phyloP scores from a whole-genome alignment of 2,113 vertebrate species.

The Sylvilagus bachmani region DNA sequence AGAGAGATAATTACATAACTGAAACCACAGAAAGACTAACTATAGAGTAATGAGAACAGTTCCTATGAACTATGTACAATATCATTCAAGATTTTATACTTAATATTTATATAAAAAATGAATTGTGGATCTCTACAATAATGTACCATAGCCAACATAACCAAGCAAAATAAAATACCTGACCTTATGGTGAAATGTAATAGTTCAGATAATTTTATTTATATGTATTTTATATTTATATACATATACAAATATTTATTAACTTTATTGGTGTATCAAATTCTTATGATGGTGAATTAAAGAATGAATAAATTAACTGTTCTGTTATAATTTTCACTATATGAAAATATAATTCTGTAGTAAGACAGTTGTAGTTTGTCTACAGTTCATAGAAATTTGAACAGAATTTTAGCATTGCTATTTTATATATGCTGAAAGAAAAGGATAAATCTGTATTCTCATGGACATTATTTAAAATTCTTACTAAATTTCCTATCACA shows the following conservation, averaged over 20 bases:
- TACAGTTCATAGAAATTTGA: neutral
- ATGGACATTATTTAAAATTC: neutral
- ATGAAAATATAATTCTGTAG: neutral
- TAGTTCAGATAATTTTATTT: neutral
- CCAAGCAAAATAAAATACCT: neutral
- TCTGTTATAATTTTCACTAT: neutral
- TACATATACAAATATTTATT: neutral
- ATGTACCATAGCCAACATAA: neutral
- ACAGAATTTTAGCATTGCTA: neutral
- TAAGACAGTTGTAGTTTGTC: constrained; percentile 3
- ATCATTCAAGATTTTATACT: neutral
- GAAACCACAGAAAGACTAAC: neutral
- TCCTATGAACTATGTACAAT: neutral
- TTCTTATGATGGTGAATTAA: neutral
- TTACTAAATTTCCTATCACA: neutral
- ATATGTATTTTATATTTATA: neutral
- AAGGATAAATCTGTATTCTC: neutral
- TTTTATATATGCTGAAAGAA: constrained; percentile 16
- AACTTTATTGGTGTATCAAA: neutral
- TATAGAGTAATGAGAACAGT: neutral
- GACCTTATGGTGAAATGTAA: constrained; percentile 18
- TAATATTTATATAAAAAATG: neutral
- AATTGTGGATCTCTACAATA: neutral
- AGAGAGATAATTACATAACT: neutral
- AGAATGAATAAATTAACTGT: neutral